These are phyloP conservation scores for Aeoliscus strigatus DNA, from an alignment of 2,797 vertebrate species.

Conservation along the genomic window DNA sequence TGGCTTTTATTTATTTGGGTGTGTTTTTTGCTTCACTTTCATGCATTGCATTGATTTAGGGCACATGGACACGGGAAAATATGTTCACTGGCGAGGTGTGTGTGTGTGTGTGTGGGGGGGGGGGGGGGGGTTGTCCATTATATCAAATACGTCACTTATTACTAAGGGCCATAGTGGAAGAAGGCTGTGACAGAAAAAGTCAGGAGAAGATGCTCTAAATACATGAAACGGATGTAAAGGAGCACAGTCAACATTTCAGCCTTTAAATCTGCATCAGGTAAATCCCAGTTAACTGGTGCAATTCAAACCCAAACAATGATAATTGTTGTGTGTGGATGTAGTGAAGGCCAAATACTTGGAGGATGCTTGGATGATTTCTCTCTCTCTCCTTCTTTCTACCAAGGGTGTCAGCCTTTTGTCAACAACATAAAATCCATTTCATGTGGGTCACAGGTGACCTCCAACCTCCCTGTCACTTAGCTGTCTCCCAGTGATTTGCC, in stretches of 20 bases:
- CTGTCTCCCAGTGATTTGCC: no score
- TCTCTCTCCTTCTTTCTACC: constrained; percentile 43
- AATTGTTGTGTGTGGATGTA: background rate
- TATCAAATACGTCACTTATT: constrained; percentile 76
- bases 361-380: constrained; percentile 45
- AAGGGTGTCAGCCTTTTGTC: constrained; percentile 66
- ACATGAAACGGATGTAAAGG: constrained; percentile 19
- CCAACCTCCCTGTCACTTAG: constrained; percentile 55
- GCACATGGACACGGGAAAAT: no score
- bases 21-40: no score
- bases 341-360: constrained; percentile 47
- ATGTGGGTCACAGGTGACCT: constrained; percentile 75
- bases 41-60: no score
- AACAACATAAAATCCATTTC: constrained; percentile 64
- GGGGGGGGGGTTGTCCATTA: constrained; percentile 68
- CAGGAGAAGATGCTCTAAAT: constrained; percentile 16
- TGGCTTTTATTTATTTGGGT: no score
- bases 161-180: constrained; percentile 67
- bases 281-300: no score
- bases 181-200: constrained; percentile 40
- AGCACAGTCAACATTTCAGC: constrained; percentile 33
- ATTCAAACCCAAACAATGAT: constrained; percentile 3
- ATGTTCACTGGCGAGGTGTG: constrained; percentile 34
- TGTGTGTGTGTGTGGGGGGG: no score
- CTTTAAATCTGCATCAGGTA: no score